A percentile compares a stretch with the other conserved stretches of the same genome.
Evolutionary conservation across 2,113 vertebrate species (phyloP).

Genomic region (Corynorhinus townsendii): DNA sequence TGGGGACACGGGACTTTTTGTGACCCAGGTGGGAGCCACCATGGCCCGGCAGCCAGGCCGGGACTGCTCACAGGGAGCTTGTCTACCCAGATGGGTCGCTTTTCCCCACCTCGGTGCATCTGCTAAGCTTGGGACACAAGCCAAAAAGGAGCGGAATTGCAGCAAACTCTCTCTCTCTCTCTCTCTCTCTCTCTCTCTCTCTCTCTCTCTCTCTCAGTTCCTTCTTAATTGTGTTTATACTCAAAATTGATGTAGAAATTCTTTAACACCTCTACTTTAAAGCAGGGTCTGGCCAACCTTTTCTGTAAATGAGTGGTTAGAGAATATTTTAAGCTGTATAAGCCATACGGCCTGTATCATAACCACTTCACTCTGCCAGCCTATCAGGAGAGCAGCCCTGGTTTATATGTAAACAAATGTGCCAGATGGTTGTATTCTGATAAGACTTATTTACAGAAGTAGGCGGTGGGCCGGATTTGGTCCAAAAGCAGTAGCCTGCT

Average conservation of each 20-base stretch:
- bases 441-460: slow-evolving; percentile 9
- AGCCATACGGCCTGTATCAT: not conserved
- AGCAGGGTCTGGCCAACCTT: not conserved
- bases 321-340: not conserved
- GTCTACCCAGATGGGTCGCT: not conserved
- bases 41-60: not conserved
- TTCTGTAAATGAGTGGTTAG: not conserved
- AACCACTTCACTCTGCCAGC: not conserved
- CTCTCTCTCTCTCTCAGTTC: not conserved
- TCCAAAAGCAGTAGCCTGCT: not conserved
- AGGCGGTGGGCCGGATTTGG: not conserved
- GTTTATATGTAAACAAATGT: not conserved
- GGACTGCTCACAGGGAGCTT: not conserved
- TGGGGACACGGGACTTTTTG: not conserved
- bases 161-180: not conserved
- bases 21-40: not conserved
- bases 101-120: not conserved
- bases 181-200: not conserved
- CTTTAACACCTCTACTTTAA: not conserved
- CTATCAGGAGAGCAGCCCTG: not conserved
- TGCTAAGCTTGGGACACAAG: not conserved
- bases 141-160: not conserved
- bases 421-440: not conserved
- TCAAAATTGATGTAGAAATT: not conserved
- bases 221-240: not conserved